Conservation (phyloP, 2,797 vertebrate species). For the Catamblyrhynchus diadema region DNA sequence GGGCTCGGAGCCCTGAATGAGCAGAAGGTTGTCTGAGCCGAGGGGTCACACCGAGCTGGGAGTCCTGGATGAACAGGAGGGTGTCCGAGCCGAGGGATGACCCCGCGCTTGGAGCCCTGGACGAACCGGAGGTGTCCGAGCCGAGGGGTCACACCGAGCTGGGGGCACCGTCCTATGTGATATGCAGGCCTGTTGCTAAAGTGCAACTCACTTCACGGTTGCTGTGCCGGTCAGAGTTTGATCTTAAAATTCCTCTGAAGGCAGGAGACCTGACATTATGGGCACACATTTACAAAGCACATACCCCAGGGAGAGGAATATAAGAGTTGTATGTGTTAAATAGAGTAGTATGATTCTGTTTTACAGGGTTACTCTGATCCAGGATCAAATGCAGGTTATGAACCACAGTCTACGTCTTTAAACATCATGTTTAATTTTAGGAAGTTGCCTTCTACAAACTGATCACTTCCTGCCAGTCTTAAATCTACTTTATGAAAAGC, state of each 20-base stretch:
- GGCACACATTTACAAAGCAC: neutral
- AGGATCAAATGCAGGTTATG: neutral
- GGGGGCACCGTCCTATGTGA: too few species aligned
- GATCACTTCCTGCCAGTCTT: neutral
- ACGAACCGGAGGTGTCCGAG: too few species aligned
- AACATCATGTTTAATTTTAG: neutral
- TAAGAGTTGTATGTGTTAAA: neutral
- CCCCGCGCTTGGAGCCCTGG: too few species aligned
- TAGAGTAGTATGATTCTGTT: neutral
- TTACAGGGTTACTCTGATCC: neutral
- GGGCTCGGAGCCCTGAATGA: too few species aligned
- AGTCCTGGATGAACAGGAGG: too few species aligned
- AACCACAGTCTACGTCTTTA: neutral
- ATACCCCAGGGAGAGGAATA: neutral
- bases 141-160: too few species aligned
- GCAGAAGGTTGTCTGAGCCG: neutral
- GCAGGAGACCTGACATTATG: neutral
- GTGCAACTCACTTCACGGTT: accelerated
- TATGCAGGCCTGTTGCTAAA: neutral
- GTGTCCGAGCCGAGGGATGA: too few species aligned
- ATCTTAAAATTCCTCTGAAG: accelerated
- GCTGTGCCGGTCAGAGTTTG: too few species aligned
- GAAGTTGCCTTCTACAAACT: neutral
- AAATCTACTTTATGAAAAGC: neutral
- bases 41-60: neutral